Evolutionary conservation across 2,113 vertebrate genomes (phyloP), one percentile per base, ranked within the genome.

Genomic region (Neoarius graeffei): DNA sequence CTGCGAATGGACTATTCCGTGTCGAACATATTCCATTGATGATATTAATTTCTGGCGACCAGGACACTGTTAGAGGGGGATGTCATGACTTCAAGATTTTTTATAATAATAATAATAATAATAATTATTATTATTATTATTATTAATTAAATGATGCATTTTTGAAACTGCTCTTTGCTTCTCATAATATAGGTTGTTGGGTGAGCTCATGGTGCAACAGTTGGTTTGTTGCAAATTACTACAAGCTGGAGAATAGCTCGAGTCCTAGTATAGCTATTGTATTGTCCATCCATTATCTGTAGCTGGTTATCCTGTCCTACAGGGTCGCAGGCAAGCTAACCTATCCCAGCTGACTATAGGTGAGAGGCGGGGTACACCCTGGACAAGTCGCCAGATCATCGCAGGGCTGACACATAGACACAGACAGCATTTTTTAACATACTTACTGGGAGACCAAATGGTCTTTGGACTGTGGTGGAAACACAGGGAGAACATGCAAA

Each of bases 21-120:
- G 85, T 93, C 91, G 93, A 93, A 94, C 92, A 93, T 94, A 93
- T 94, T 94, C 93, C 94, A 94, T 94, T 95, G 92, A 94, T 93
- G 91, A 94, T 88, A 91, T 91, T 91, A 91, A 79, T 85, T 90
- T 84, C 84, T 89, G 66, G 85, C 82, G 85, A 87, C 83, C 52
- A 71, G 42, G 54, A 60, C 76, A 35, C 66, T 27, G 25, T n/a
- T 56, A 14, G 3, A 13, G 25, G 0, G 7, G 52, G 27, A 14
- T 57, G 25, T 69, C 52, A 85, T 13, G 27, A 42, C 27, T 73
- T 84, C 23, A 10, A 81, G 11, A 1, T 54, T 54, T 52, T n/a
- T n/a, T n/a, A n/a, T n/a, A n/a, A n/a, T n/a, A n/a, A n/a, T n/a
- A n/a, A n/a, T n/a, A n/a, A n/a, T n/a, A n/a, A n/a, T n/a, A n/a